Percentiles rank a stretch among this genome's conserved stretches.
Evolutionary conservation across 2,797 vertebrate species (phyloP).

Genomic region (Coranthus polyacanthus): DNA sequence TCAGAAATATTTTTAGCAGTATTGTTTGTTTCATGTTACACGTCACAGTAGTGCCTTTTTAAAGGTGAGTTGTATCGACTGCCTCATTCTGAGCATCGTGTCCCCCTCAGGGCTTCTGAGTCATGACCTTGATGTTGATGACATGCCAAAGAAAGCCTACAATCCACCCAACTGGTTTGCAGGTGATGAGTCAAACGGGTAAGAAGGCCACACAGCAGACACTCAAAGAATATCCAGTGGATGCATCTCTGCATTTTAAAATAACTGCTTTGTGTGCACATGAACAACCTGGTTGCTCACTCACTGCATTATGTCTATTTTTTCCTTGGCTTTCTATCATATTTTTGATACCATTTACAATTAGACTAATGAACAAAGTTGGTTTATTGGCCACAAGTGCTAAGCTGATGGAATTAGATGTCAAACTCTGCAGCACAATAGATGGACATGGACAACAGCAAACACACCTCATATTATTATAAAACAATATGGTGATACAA

Average conservation of each 20-base stretch:
- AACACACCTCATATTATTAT: too few relatives aligned
- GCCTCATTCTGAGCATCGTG: slow-evolving; percentile 1
- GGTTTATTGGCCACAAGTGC: too few relatives aligned
- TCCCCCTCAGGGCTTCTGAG: slow-evolving; percentile 80
- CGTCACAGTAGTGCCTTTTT: slow-evolving; percentile 15
- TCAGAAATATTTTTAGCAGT: too few relatives aligned
- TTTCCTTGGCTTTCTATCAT: too few relatives aligned
- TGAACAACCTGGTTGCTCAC: neutral
- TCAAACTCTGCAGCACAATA: too few relatives aligned
- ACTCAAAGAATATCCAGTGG: neutral
- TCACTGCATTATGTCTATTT: neutral
- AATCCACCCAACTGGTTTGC: slow-evolving; percentile 74
- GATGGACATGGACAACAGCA: too few relatives aligned
- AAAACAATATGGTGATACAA: too few relatives aligned
- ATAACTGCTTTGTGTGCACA: neutral
- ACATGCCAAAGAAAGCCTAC: slow-evolving; percentile 43
- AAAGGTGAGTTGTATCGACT: slow-evolving; percentile 1
- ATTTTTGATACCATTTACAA: too few relatives aligned
- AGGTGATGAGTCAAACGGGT: slow-evolving; percentile 72
- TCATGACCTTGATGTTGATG: slow-evolving; percentile 67
- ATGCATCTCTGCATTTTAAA: neutral
- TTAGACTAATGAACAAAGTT: too few relatives aligned
- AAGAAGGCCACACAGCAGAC: slow-evolving; percentile 19
- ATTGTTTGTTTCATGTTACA: slow-evolving; percentile 3
- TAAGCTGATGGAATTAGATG: too few relatives aligned